Evolutionary conservation across 2,113 vertebrate species (phyloP).

Genomic region (Anoura caudifer): DNA sequence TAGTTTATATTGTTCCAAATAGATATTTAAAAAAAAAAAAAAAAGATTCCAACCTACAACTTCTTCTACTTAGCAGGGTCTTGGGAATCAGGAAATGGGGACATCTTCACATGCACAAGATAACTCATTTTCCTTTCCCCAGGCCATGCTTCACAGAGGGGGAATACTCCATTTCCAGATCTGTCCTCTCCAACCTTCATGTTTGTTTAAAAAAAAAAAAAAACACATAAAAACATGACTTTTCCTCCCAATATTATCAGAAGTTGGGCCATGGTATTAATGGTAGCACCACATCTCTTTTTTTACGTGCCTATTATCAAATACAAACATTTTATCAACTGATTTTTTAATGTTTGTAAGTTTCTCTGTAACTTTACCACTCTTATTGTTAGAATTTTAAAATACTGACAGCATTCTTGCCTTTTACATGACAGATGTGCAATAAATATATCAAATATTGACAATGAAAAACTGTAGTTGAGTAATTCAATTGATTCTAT

Average conservation of each 20-base stretch:
- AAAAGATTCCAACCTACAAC: neutral
- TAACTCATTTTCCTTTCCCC: fast-evolving
- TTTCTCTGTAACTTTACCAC: neutral
- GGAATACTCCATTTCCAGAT: neutral
- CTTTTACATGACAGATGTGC: neutral
- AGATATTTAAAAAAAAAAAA: neutral
- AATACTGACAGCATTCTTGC: neutral
- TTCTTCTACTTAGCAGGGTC: too few species aligned
- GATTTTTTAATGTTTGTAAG: neutral
- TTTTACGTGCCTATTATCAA: fast-evolving
- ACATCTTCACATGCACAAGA: fast-evolving
- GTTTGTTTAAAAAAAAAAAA: neutral
- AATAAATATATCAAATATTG: neutral
- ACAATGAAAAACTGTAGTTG: neutral
- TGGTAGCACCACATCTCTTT: neutral
- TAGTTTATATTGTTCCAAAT: neutral
- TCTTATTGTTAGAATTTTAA: neutral
- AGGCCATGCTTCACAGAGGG: fast-evolving
- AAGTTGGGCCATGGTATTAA: neutral
- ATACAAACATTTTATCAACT: neutral
- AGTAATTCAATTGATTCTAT: neutral
- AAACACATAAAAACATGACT: neutral
- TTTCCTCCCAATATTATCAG: neutral
- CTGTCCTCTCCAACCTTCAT: fast-evolving
- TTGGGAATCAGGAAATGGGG: neutral